Evolutionary conservation across 2,888 invertebrate species (phyloP).

Genomic region (Yponomeuta plumbellus): DNA sequence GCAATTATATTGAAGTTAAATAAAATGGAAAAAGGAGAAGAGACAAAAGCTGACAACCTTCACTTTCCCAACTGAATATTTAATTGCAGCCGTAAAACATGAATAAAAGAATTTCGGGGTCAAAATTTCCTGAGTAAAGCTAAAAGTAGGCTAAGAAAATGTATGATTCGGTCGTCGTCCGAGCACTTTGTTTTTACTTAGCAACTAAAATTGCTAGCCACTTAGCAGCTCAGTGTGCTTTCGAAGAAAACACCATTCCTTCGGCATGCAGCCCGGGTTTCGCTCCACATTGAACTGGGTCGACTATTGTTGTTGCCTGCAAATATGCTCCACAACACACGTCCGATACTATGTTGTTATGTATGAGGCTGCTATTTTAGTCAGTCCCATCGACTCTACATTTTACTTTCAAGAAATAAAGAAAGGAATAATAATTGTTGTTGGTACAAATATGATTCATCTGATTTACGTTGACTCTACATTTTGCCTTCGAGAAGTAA

Average conservation of each 20-base stretch:
- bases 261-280: conserved; percentile 6
- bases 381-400: too few relatives aligned
- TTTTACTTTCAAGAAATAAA: too few relatives aligned
- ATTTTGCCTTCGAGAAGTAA: too few relatives aligned
- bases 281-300: conserved; percentile 10
- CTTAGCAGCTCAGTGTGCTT: conserved; percentile 13
- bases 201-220: conserved; percentile 12
- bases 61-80: background rate
- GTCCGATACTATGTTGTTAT: background rate
- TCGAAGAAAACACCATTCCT: conserved; percentile 12
- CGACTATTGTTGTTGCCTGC: conserved; percentile 6
- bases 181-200: conserved; percentile 12
- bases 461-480: too few relatives aligned
- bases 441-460: too few relatives aligned
- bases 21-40: background rate
- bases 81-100: conserved; percentile 12
- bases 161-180: conserved; percentile 27
- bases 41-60: background rate
- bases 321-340: background rate
- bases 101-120: conserved; percentile 18
- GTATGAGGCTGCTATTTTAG: background rate
- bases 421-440: too few relatives aligned
- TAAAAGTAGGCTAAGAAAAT: conserved; percentile 45
- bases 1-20: background rate
- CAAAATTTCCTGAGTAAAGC: conserved; percentile 54